Percentiles rank a stretch among this genome's conserved stretches.
These are phyloP conservation scores for Agrochola circellaris DNA, from an alignment of 2,888 invertebrate genomes.

Conservation along the genomic window DNA sequence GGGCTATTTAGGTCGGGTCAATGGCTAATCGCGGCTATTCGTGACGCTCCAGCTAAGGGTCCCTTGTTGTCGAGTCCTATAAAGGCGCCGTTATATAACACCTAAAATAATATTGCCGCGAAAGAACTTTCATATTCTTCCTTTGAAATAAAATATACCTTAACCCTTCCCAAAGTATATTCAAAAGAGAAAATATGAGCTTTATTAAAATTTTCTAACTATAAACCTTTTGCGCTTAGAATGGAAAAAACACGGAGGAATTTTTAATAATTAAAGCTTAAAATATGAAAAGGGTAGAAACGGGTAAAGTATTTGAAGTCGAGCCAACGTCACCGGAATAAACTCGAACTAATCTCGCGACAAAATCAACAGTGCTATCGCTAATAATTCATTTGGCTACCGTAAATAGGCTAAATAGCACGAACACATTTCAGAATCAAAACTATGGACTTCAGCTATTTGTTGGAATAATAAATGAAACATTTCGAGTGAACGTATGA, in stretches of 20 bases:
- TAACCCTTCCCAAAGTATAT: conserved; percentile 17
- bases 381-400: conserved; percentile 48
- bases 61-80: conserved; percentile 64
- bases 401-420: conserved; percentile 29
- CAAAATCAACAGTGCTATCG: conserved; percentile 52
- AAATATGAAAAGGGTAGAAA: conserved; percentile 44
- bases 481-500: conserved; percentile 24
- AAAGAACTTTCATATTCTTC: conserved; percentile 23
- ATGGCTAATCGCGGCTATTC: conserved; percentile 81
- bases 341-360: conserved; percentile 55
- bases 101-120: conserved; percentile 49
- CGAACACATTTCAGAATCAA: conserved; percentile 43
- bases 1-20: conserved; percentile 85
- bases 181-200: conserved; percentile 29
- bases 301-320: conserved; percentile 39
- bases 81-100: conserved; percentile 53
- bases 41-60: conserved; percentile 76
- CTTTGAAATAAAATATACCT: conserved; percentile 31
- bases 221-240: conserved; percentile 19
- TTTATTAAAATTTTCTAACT: conserved; percentile 26
- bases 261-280: conserved; percentile 37
- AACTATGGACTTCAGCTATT: conserved; percentile 38
- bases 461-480: conserved; percentile 33
- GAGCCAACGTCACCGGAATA: conserved; percentile 42
- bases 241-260: conserved; percentile 37